These are phyloP conservation scores for Drosophila yakuba DNA, from an alignment of 1,140 invertebrate genomes.

Conservation along the genomic window DNA sequence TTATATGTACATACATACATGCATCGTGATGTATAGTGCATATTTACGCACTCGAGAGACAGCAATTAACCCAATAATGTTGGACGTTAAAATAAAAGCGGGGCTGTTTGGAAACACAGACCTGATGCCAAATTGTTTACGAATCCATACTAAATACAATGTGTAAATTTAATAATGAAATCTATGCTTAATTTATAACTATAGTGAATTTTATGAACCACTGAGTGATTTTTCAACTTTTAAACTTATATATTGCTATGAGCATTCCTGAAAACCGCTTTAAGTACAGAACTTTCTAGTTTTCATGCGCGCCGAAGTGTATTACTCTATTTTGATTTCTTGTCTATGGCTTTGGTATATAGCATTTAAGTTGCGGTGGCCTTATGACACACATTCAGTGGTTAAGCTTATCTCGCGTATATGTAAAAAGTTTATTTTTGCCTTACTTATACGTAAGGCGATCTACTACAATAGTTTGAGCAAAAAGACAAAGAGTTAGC, in stretches of 20 bases:
- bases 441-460: slow-evolving; percentile 3
- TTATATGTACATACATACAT: slow-evolving; percentile 5
- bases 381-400: slow-evolving; percentile 81
- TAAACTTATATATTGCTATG: too few relatives aligned
- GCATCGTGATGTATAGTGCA: slow-evolving; percentile 6
- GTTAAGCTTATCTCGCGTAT: slow-evolving; percentile 66
- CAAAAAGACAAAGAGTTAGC: slow-evolving; percentile 36
- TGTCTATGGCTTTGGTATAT: slow-evolving; percentile 49
- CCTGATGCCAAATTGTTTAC: too few relatives aligned
- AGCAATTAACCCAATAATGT: slow-evolving; percentile 41
- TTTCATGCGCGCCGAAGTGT: slow-evolving; percentile 11
- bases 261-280: too few relatives aligned
- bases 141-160: too few relatives aligned
- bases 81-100: slow-evolving; percentile 2
- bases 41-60: slow-evolving; percentile 11
- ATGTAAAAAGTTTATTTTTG: slow-evolving; percentile 37
- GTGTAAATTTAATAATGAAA: too few relatives aligned
- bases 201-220: too few relatives aligned
- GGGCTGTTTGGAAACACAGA: too few relatives aligned
- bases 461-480: slow-evolving; percentile 17
- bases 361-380: slow-evolving; percentile 80
- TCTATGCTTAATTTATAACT: too few relatives aligned
- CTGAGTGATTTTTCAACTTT: too few relatives aligned
- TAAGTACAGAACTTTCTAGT: slow-evolving; percentile 37
- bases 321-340: slow-evolving; percentile 35